Base-by-base conservation (phyloP, 2,113 vertebrate species). In the Bos javanicus region DNA sequence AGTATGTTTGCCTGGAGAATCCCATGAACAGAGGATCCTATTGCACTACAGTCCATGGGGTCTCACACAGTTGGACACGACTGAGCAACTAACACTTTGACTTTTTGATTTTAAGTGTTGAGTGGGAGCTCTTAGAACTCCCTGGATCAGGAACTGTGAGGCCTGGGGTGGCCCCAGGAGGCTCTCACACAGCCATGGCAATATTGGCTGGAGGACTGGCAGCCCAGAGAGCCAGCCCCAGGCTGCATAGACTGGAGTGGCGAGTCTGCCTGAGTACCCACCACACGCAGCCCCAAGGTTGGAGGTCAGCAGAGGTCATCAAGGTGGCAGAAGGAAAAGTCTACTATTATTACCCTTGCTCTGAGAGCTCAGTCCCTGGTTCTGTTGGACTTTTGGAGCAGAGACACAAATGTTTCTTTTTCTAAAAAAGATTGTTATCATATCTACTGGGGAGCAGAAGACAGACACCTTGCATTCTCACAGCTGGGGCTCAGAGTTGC, bases 1-100 rank as follows among this genome's bases (percentile, higher is more conserved):
- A 64, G 30, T 21, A 67, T 67, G 64, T n/a, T 67, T 67, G 17
- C 17, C n/a, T 67, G 33, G 64, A 36, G 33, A 67, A 36, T 67
- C 17, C 17, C 17, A 36, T 1, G 64, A 17, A 36, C 64, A 36
- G 33, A 11, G 64, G 64, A 67, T 1, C n/a, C 17, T 11, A 17
- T 67, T 36, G 17, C 2, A 4, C 2, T 67, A 21, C 17, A 21
- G 17, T 71, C n/a, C 64, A 36, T 11, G 17, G 64, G n/a, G n/a
- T 71, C 2, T 0, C 4, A 21, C 64, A 36, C n/a, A 71, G n/a
- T 71, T 21, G n/a, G n/a, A 36, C n/a, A 71, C 0, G 9, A 71
- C n/a, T 11, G 2, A 21, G 17, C 17, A 71, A 11, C 4, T 36
- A 21, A 36, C 64, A 36, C 64, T 71, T 21, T 23, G 64, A 71